A percentile compares a stretch with the other conserved stretches of the same genome.
Evolutionary conservation across 2,888 invertebrate species (phyloP).

Genomic region (Melangyna quadrimaculata): DNA sequence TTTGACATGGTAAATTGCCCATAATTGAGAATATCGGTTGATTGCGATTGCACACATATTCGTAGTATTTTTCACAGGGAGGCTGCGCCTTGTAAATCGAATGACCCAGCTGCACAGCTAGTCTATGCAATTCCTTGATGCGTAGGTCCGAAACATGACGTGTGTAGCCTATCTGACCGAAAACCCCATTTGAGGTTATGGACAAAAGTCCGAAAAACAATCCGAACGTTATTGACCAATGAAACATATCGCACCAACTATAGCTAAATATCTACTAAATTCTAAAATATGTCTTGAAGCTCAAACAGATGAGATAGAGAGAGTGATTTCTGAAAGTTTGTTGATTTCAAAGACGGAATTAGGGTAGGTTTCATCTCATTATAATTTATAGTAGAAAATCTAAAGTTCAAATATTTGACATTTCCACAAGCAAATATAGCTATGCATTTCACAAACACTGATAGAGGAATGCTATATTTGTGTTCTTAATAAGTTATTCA

Average conservation of each 20-base stretch:
- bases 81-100: slow-evolving; percentile 76
- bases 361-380: not conserved
- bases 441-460: not conserved
- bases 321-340: slow-evolving; percentile 25
- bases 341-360: slow-evolving; percentile 4
- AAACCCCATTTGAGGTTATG: not conserved
- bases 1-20: slow-evolving; percentile 76
- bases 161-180: slow-evolving; percentile 74
- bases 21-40: slow-evolving; percentile 77
- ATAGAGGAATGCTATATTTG: not conserved
- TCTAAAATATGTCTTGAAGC: slow-evolving; percentile 38
- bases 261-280: not conserved
- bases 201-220: slow-evolving; percentile 20
- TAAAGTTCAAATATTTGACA: not conserved
- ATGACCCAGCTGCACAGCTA: slow-evolving; percentile 75
- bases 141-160: slow-evolving; percentile 76
- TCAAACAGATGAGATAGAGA: slow-evolving; percentile 14
- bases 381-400: not conserved
- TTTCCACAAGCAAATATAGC: not conserved
- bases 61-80: slow-evolving; percentile 78
- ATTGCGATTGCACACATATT: slow-evolving; percentile 78
- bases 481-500: slow-evolving; percentile 12
- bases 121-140: slow-evolving; percentile 75
- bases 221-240: slow-evolving; percentile 53
- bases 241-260: slow-evolving; percentile 54